phyloP scores from a whole-genome alignment of 2,888 invertebrate genomes.

The Himalopsyche tibetana region DNA sequence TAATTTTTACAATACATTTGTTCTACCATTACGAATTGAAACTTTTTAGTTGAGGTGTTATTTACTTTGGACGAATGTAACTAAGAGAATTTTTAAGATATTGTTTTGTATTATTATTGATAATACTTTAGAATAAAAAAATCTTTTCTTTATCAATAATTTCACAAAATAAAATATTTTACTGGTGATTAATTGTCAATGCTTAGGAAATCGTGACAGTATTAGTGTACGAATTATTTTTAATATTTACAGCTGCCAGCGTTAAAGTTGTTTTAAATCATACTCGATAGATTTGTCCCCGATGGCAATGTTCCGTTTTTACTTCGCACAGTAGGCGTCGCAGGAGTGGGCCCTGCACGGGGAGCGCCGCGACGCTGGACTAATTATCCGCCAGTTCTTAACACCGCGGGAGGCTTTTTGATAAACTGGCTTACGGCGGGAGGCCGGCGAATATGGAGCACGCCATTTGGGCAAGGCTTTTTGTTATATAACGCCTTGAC shows the following conservation, averaged over 20 bases:
- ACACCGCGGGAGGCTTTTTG: slow-evolving; percentile 61
- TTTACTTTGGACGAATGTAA: too few relatives aligned
- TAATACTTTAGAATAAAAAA: not conserved
- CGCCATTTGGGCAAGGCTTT: slow-evolving; percentile 13
- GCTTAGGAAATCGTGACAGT: too few relatives aligned
- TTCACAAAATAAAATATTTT: too few relatives aligned
- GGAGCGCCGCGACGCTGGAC: slow-evolving; percentile 59
- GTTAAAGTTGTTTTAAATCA: not conserved
- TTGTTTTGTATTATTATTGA: too few relatives aligned
- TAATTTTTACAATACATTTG: too few relatives aligned
- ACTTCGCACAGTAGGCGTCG: slow-evolving; percentile 49
- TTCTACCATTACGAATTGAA: too few relatives aligned
- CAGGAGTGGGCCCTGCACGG: slow-evolving; percentile 45
- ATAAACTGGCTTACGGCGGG: slow-evolving; percentile 62
- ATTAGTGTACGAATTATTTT: too few relatives aligned
- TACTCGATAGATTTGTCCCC: slow-evolving; percentile 14
- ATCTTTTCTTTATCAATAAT: not conserved
- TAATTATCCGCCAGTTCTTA: slow-evolving; percentile 64
- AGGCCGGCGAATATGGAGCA: slow-evolving; percentile 61
- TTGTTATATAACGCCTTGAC: not conserved
- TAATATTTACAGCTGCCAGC: too few relatives aligned
- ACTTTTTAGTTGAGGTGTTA: too few relatives aligned
- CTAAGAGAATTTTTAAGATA: too few relatives aligned
- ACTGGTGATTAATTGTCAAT: not conserved
- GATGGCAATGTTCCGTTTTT: slow-evolving; percentile 23